Conservation (phyloP, 2,888 invertebrate genomes). For the Trichogramma dendrolimi region DNA sequence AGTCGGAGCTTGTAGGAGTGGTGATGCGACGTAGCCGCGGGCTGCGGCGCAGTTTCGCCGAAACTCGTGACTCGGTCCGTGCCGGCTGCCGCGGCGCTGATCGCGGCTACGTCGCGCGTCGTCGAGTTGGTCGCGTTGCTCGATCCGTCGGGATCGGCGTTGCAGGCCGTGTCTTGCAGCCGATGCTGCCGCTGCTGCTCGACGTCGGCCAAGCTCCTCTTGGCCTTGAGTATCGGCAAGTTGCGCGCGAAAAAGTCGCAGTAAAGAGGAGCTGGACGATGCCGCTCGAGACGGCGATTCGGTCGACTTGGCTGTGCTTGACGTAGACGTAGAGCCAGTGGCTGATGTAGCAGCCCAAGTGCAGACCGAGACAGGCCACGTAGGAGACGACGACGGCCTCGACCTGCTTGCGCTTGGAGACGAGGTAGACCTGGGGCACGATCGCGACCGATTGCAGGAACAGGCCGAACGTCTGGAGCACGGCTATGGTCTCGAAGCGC, state of each 20-base stretch:
- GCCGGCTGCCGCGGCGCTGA: no score
- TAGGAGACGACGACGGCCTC: slow-evolving; percentile 24
- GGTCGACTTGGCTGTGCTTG: background rate
- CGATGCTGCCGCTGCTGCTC: no score
- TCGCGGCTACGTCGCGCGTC: no score
- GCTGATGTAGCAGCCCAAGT: slow-evolving; percentile 25
- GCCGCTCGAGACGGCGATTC: slow-evolving; percentile 10
- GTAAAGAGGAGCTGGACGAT: slow-evolving; percentile 24
- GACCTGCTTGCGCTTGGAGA: slow-evolving; percentile 25
- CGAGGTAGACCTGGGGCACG: slow-evolving; percentile 24
- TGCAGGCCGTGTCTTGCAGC: no score
- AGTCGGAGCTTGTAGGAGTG: no score
- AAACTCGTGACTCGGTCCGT: no score
- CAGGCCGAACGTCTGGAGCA: slow-evolving; percentile 18
- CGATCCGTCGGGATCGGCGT: no score
- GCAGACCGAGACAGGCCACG: slow-evolving; percentile 22
- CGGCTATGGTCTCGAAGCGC: slow-evolving; percentile 15
- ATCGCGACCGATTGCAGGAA: slow-evolving; percentile 27
- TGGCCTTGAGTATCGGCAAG: slow-evolving; percentile 23
- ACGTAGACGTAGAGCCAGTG: slow-evolving; percentile 21
- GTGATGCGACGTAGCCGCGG: no score
- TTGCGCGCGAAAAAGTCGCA: slow-evolving; percentile 26
- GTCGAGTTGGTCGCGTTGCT: no score
- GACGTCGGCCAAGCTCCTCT: background rate
- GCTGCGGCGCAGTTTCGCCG: no score